A percentile compares a stretch with the other conserved stretches of the same genome.
phyloP scores from a whole-genome alignment of 2,113 vertebrate species.

The Acrocephalus arundinaceus region DNA sequence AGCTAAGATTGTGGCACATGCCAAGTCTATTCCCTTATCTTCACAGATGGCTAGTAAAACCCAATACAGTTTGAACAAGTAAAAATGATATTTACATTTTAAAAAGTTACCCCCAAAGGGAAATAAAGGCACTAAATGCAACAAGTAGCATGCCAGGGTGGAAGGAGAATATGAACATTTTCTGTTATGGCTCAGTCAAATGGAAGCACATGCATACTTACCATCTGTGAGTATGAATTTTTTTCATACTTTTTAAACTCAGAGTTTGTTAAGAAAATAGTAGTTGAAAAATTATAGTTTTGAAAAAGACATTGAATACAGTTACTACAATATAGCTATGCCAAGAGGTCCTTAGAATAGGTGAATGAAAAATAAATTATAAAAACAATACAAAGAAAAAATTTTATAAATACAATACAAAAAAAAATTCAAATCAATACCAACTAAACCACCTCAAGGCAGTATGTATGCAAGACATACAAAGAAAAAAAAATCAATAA shows the following conservation, averaged over 20 bases:
- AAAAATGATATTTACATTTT: conserved; percentile 24
- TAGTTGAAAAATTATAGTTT: background rate
- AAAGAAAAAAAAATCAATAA: background rate
- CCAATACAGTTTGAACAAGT: background rate
- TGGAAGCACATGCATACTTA: background rate
- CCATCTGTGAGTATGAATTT: conserved; percentile 4
- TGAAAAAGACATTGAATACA: background rate
- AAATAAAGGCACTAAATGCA: conserved; percentile 32
- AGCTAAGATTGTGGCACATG: background rate
- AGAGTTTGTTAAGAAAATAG: conserved; percentile 19
- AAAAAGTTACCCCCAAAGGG: conserved; percentile 23
- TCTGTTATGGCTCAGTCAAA: conserved; percentile 22
- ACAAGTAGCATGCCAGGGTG: background rate
- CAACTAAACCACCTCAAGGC: background rate
- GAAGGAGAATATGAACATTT: background rate
- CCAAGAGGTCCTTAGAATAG: background rate
- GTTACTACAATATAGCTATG: background rate
- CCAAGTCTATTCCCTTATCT: conserved; percentile 28
- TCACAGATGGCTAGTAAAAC: conserved; percentile 48
- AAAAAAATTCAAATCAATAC: background rate
- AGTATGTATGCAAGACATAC: background rate
- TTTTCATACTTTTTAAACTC: background rate
- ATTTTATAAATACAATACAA: background rate
- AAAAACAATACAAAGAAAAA: background rate
- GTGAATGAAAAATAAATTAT: background rate